Percentiles rank a stretch among this genome's conserved stretches.
Evolutionary conservation across 2,888 invertebrate genomes (phyloP).

Genomic region (Hoplodrina ambigua): DNA sequence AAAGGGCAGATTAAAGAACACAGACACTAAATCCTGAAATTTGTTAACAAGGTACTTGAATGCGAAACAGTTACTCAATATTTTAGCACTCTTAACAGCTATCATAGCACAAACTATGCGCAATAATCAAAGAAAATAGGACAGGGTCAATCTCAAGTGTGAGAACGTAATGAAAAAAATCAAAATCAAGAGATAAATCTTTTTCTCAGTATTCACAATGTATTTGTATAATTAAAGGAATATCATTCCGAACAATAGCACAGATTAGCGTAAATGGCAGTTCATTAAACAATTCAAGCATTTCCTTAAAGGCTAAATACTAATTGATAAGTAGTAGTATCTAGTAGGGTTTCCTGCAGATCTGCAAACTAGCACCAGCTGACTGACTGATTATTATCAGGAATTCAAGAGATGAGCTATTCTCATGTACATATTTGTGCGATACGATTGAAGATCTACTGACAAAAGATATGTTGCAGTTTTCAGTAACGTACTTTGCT

Average conservation of each 20-base stretch:
- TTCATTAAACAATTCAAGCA: slow-evolving; percentile 19
- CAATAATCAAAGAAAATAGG: slow-evolving; percentile 70
- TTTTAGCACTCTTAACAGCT: slow-evolving; percentile 67
- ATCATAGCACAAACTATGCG: slow-evolving; percentile 64
- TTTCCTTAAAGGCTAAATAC: slow-evolving; percentile 11
- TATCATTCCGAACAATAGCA: slow-evolving; percentile 43
- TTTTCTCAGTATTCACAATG: slow-evolving; percentile 66
- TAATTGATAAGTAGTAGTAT: neutral
- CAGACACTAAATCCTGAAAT: slow-evolving; percentile 9
- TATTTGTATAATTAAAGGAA: slow-evolving; percentile 51
- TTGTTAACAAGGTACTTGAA: neutral
- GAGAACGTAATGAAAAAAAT: slow-evolving; percentile 72
- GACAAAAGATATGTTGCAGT: neutral
- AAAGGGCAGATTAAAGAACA: neutral
- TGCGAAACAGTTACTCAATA: slow-evolving; percentile 53
- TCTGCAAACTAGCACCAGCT: neutral
- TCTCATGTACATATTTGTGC: neutral
- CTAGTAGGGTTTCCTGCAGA: neutral
- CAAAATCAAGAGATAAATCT: slow-evolving; percentile 66
- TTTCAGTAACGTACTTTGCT: no score
- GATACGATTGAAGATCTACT: neutral
- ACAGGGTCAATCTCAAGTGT: slow-evolving; percentile 83
- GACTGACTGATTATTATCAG: neutral
- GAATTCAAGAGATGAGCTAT: neutral
- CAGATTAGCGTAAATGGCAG: slow-evolving; percentile 25